Conservation (phyloP, 2,888 invertebrate species). For the Aphidoletes aphidimyza region DNA sequence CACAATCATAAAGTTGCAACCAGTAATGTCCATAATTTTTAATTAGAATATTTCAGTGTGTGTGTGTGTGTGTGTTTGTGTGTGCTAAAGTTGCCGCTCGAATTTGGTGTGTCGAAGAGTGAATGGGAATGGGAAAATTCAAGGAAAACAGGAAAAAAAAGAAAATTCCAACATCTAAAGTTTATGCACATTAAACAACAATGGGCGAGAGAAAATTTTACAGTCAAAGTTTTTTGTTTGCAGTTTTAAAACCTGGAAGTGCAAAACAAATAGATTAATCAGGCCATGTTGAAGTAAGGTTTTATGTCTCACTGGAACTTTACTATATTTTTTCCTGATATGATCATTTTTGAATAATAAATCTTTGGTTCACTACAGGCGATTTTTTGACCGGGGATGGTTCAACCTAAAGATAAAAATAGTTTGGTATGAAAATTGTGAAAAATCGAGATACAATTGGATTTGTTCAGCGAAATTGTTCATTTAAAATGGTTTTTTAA, state of each 20-base stretch:
- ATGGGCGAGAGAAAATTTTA: slow-evolving; percentile 38
- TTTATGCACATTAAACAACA: slow-evolving; percentile 13
- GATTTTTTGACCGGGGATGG: background rate
- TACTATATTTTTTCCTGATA: background rate
- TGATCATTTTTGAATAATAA: background rate
- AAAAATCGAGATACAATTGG: no score
- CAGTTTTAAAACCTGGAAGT: slow-evolving; percentile 21
- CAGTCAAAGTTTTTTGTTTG: slow-evolving; percentile 13
- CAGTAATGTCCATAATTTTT: slow-evolving; percentile 50
- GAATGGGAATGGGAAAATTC: background rate
- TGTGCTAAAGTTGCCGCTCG: no score
- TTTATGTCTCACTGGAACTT: background rate
- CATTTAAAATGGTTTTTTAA: no score
- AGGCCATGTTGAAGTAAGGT: background rate
- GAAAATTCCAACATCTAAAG: background rate
- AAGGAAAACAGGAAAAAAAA: background rate
- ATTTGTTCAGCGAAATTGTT: no score
- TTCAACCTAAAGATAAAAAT: no score
- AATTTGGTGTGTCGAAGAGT: no score
- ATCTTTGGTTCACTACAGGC: background rate
- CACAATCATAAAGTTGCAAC: slow-evolving; percentile 38
- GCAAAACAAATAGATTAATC: background rate
- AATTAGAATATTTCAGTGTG: slow-evolving; percentile 36
- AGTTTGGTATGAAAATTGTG: no score
- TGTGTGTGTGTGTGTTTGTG: no score